phyloP scores from a whole-genome alignment of 2,888 invertebrate species.

The Stratiomys singularior region DNA sequence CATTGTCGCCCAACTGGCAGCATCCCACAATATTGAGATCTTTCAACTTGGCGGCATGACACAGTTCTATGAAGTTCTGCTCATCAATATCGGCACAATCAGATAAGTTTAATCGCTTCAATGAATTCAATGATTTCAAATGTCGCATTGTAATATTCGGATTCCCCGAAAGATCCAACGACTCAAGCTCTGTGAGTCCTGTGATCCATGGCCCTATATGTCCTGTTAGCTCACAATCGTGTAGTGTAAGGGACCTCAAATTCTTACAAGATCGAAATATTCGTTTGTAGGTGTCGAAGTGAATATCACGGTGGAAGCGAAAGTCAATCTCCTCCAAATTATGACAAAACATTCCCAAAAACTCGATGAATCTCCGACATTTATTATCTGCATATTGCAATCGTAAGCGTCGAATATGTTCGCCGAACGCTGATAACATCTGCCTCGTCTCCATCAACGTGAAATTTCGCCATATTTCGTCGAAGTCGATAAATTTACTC shows the following conservation, averaged over 20 bases:
- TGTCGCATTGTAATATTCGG: slow-evolving; percentile 48
- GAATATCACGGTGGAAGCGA: slow-evolving; percentile 29
- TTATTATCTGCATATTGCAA: not conserved
- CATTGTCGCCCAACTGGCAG: slow-evolving; percentile 42
- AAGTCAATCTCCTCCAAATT: slow-evolving; percentile 48
- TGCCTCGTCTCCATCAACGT: slow-evolving; percentile 48
- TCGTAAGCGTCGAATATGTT: slow-evolving; percentile 37
- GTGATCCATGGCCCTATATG: slow-evolving; percentile 25
- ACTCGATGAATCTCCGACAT: slow-evolving; percentile 47
- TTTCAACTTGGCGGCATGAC: slow-evolving; percentile 44
- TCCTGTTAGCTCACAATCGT: slow-evolving; percentile 45
- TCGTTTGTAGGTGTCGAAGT: slow-evolving; percentile 21
- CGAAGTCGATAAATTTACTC: slow-evolving; percentile 44
- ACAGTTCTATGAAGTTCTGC: slow-evolving; percentile 47
- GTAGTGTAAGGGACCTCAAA: slow-evolving; percentile 44
- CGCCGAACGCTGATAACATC: slow-evolving; percentile 40
- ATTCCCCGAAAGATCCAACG: slow-evolving; percentile 48
- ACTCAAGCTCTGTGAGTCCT: slow-evolving; percentile 31
- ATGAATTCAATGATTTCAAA: slow-evolving; percentile 45
- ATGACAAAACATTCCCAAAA: slow-evolving; percentile 47
- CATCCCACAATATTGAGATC: slow-evolving; percentile 50
- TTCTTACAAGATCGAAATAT: not conserved
- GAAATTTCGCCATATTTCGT: slow-evolving; percentile 23
- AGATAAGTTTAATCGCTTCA: slow-evolving; percentile 47
- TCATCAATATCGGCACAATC: slow-evolving; percentile 49